phyloP scores from a whole-genome alignment of 1,140 invertebrate genomes.

The Centruroides vittatus region DNA sequence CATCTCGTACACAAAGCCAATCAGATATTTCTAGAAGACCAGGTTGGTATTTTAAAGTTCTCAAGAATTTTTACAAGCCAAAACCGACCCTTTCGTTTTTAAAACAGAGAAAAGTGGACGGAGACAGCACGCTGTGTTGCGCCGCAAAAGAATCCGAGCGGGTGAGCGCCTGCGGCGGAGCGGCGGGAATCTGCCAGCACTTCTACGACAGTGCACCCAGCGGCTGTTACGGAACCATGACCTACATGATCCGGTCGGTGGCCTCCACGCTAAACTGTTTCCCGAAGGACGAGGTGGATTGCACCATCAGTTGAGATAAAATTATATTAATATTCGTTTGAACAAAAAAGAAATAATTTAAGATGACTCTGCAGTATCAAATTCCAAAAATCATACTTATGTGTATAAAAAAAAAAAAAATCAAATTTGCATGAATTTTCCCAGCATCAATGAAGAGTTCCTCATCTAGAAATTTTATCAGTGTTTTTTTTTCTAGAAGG shows the following conservation, averaged over 20 bases:
- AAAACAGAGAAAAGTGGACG: too few relatives aligned
- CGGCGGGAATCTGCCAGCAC: constrained; percentile 88
- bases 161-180: constrained; percentile 54
- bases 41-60: constrained; percentile 41
- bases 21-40: constrained; percentile 87
- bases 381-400: too few relatives aligned
- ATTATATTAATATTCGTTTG: too few relatives aligned
- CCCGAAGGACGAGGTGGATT: constrained; percentile 62
- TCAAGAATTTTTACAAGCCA: too few relatives aligned
- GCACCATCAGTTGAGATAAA: constrained; percentile 45
- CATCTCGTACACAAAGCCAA: constrained; percentile 88
- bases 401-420: too few relatives aligned
- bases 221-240: constrained; percentile 94
- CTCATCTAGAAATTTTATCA: too few relatives aligned
- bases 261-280: constrained; percentile 56
- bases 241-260: constrained; percentile 81
- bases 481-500: too few relatives aligned
- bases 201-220: constrained; percentile 97
- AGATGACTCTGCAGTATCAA: too few relatives aligned
- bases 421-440: too few relatives aligned
- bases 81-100: too few relatives aligned
- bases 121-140: neutral
- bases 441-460: too few relatives aligned
- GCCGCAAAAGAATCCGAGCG: neutral
- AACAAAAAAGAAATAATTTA: too few relatives aligned